Base-by-base conservation (phyloP, 2,888 invertebrate genomes). In the Agrilus cyanescens region DNA sequence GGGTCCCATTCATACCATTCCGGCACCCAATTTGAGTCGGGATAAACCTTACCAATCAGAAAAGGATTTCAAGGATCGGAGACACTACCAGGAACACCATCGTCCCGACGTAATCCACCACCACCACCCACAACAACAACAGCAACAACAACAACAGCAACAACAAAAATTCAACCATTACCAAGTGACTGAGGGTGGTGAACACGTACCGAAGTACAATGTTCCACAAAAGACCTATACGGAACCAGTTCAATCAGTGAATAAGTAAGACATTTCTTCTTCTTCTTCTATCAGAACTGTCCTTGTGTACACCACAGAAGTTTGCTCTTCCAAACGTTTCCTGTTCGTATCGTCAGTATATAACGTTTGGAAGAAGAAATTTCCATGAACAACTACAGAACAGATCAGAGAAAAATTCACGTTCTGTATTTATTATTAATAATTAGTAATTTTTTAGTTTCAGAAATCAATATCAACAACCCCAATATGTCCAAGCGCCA, bases 1-100 rank as follows among this genome's bases (percentile, higher is more conserved):
- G 59, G 85, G 84, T 53, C 86, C 86, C 2, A 87, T 88, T 59
- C 86, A 86, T 65, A 86, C 87, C 8, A 85, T 88, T 50, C 86
- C 86, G 57, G 87, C 88, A 16, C 88, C 88, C 7, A 86, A 87
- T 69, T 70, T 88, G 38, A 80, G 80, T 51, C 74, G 77, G 1
- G 79, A 80, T 59, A 79, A 75, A 55, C 79, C 80, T 0, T 73
- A 71, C 16, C 65, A 73, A 2, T 70, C 74, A 39, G 61, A 59
- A 15, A 57, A 60, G 41, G 50, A 58, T 12, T 32, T 14, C 12
- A 13, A 31, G 8, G 43, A 43, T 32, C 32, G 15, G 3, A 42
- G 41, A 13, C 54, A 52, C 20, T 37, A 51, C 12, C 47, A 49
- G 6, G 52, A 55, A 30, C 38, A 32, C 4, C 29, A 47, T 47